phyloP scores from a whole-genome alignment of 2,797 vertebrate species.

The Acipenser transmontanus region DNA sequence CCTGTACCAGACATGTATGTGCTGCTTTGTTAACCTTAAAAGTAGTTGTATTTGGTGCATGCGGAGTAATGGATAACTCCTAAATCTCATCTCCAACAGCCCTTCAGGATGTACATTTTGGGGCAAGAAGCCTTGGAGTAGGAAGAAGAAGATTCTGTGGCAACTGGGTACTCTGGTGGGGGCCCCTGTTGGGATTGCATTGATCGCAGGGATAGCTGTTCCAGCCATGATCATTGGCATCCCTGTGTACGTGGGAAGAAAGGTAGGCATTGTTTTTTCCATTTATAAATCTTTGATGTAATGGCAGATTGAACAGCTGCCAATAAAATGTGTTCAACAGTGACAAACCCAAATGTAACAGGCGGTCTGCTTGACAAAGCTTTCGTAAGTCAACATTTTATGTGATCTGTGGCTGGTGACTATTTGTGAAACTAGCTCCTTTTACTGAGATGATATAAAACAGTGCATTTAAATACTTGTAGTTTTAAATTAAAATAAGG shows the following conservation, averaged over 20 bases:
- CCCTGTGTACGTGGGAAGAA: conserved; percentile 93
- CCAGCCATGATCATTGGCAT: conserved; percentile 98
- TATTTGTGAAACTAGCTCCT: too few relatives aligned
- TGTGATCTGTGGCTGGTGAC: too few relatives aligned
- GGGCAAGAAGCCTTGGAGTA: conserved; percentile 98
- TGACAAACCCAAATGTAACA: too few relatives aligned
- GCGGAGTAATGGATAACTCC: too few relatives aligned
- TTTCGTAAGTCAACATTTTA: too few relatives aligned
- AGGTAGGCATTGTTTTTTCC: conserved; percentile 65
- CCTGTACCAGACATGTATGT: neutral
- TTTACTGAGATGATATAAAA: too few relatives aligned
- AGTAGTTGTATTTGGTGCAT: neutral
- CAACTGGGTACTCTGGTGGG: conserved; percentile 94
- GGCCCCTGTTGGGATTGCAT: conserved; percentile 92
- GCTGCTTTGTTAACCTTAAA: neutral
- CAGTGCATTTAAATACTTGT: too few relatives aligned
- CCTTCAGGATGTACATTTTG: conserved; percentile 97
- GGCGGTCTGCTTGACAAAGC: too few relatives aligned
- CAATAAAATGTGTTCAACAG: too few relatives aligned
- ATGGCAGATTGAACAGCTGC: too few relatives aligned
- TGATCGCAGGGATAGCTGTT: conserved; percentile 95
- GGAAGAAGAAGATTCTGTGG: conserved; percentile 98
- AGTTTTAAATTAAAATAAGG: too few relatives aligned
- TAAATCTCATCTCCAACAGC: conserved; percentile 47
- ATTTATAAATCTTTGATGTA: too few relatives aligned